Percentiles rank a stretch among this genome's conserved stretches.
Evolutionary conservation across 2,797 vertebrate genomes (phyloP).

Genomic region (Microchirus variegatus): DNA sequence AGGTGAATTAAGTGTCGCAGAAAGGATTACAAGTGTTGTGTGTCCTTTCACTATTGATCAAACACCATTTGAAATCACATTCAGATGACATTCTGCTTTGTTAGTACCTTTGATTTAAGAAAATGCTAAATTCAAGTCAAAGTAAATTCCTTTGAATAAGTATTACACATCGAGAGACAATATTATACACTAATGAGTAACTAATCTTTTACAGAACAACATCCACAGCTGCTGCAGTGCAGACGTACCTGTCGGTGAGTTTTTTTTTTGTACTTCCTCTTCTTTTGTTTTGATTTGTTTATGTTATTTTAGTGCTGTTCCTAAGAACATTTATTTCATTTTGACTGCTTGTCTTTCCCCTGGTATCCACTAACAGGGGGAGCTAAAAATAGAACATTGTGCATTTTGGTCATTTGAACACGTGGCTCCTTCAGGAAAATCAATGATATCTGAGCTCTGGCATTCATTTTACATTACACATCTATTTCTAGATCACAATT

Average conservation of each 20-base stretch:
- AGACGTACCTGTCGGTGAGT: no score
- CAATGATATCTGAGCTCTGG: constrained; percentile 8
- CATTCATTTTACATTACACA: constrained; percentile 25
- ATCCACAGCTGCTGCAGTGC: not conserved
- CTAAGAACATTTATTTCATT: not conserved
- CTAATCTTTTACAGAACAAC: not conserved
- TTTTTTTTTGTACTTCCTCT: no score
- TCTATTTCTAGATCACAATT: constrained; percentile 4
- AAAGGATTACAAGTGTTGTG: constrained; percentile 29
- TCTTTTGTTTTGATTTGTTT: not conserved
- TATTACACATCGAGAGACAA: not conserved
- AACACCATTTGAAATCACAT: constrained; percentile 24
- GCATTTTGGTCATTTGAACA: constrained; percentile 1
- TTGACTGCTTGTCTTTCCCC: constrained; percentile 5
- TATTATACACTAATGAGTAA: not conserved
- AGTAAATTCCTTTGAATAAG: constrained; percentile 30
- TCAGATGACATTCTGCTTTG: constrained; percentile 17
- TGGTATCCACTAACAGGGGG: constrained; percentile 9
- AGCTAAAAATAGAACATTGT: constrained; percentile 27
- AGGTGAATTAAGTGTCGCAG: constrained; percentile 50
- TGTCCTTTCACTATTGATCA: constrained; percentile 65
- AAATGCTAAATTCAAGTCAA: constrained; percentile 46
- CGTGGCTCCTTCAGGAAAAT: constrained; percentile 1
- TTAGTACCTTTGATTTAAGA: constrained; percentile 53
- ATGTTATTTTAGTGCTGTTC: not conserved